Evolutionary conservation across 2,888 invertebrate species (phyloP), one percentile per base, ranked within the genome.

Genomic region (Mythimna albipuncta): DNA sequence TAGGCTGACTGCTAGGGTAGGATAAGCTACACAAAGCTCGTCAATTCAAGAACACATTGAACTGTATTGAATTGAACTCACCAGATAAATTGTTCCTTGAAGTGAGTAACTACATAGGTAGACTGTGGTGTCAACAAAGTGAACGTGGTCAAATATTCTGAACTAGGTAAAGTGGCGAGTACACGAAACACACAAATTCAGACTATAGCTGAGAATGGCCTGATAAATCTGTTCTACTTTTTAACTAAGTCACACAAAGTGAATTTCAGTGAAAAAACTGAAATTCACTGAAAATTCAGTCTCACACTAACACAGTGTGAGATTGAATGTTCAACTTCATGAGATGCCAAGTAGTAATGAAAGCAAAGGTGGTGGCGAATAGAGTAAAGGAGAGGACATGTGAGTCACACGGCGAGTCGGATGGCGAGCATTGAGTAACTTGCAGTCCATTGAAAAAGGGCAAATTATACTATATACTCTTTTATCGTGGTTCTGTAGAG

Each of bases 1-100:
- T 21, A 32, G n/a, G 0, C 3, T 32, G 6, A n/a, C 32, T 66
- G 19, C 41, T 44, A 44, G 13, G n/a, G n/a, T 3, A 44, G 9
- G 32, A 61, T 32, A 32, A 44, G 10, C 21, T 58, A 13, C 11
- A 38, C 9, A 58, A 35, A 52, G 50, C 6, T 9, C 2, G 50
- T 41, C 10, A 5, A 13, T 50, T 0, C 9, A 57, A 19, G 35
- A 26, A 35, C 13, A 6, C 16, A 32, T 19, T 44, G 1, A 26
- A 35, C 55, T 13, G 69, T 32, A 35, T 57, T 69, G 21, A 57
- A 50, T 70, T 71, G 10, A 47, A 38, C 6, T 21, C 19, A 19
- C 19, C 19, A 13, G 13, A 6, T 4, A 47, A 47, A 10, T 70
- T 13, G 38, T 47, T 57, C 19, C 16, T 7, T 5, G 38, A 57